These are phyloP conservation scores for Protosalanx chinensis DNA, from an alignment of 2,797 vertebrate species.

Conservation along the genomic window DNA sequence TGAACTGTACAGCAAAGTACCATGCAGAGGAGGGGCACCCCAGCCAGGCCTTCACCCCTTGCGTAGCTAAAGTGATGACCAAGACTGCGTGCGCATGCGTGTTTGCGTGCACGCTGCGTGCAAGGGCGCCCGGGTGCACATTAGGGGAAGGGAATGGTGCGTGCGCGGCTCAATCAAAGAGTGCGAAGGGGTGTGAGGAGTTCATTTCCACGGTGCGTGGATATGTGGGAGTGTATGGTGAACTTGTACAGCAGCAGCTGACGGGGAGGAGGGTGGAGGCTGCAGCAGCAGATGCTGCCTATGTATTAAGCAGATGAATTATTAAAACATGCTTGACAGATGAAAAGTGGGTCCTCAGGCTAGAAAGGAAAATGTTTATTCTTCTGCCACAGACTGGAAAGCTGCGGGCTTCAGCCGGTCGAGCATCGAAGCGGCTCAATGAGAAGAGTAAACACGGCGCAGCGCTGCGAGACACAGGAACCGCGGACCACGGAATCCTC, in stretches of 20 bases:
- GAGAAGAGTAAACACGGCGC: constrained; percentile 66
- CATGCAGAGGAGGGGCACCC: constrained; percentile 60
- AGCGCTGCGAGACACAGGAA: constrained; percentile 61
- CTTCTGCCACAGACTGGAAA: constrained; percentile 79
- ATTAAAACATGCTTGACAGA: constrained; percentile 84
- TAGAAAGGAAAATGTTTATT: constrained; percentile 81
- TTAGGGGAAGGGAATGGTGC: background rate
- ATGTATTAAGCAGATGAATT: constrained; percentile 83
- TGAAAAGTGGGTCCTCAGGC: constrained; percentile 80
- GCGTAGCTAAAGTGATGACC: constrained; percentile 42
- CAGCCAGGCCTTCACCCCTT: constrained; percentile 55
- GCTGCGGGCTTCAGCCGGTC: constrained; percentile 73
- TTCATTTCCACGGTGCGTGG: constrained; percentile 43
- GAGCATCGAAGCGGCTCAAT: constrained; percentile 71
- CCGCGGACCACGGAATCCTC: constrained; percentile 62
- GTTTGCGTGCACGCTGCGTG: background rate
- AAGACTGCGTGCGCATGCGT: constrained; percentile 34
- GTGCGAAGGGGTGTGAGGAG: background rate
- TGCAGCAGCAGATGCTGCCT: constrained; percentile 78
- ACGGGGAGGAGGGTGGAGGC: constrained; percentile 75
- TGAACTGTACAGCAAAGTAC: constrained; percentile 49
- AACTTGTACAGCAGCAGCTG: constrained; percentile 71
- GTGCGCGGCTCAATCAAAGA: background rate
- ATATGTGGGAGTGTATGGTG: constrained; percentile 52
- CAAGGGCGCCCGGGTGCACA: background rate